phyloP scores from a whole-genome alignment of 2,113 vertebrate genomes.

The Monopterus albus region DNA sequence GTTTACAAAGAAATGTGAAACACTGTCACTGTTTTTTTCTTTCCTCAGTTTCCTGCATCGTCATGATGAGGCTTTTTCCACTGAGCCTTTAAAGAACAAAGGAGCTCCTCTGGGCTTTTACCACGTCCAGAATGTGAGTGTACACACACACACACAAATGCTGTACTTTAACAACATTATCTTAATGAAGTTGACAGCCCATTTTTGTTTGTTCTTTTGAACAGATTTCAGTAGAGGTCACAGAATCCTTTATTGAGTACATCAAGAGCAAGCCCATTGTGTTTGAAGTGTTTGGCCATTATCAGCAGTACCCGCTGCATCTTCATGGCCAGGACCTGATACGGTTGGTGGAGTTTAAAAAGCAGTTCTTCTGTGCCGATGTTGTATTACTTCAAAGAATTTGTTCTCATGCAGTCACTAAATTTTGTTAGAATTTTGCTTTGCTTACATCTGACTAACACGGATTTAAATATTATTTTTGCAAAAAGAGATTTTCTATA shows the following conservation, averaged over 20 bases:
- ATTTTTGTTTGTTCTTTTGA: constrained; percentile 15
- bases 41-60: constrained; percentile 92
- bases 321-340: constrained; percentile 90
- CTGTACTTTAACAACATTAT: neutral
- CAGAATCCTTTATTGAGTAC: constrained; percentile 95
- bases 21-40: constrained; percentile 26
- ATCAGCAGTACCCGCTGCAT: constrained; percentile 94
- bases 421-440: no score
- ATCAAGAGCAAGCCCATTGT: constrained; percentile 97
- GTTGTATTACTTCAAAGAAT: no score
- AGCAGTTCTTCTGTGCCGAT: neutral
- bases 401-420: no score
- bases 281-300: constrained; percentile 98
- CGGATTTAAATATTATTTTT: neutral
- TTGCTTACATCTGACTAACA: neutral
- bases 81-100: constrained; percentile 97
- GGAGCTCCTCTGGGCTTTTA: constrained; percentile 95
- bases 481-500: neutral
- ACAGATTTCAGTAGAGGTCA: constrained; percentile 96
- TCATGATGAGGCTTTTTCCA: constrained; percentile 98
- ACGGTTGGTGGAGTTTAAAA: constrained; percentile 80
- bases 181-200: neutral
- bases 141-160: neutral
- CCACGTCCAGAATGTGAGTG: constrained; percentile 96
- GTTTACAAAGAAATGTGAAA: neutral